Evolutionary conservation across 2,113 vertebrate species (phyloP), one percentile per base, ranked within the genome.

Genomic region (Pontoporia blainvillei): DNA sequence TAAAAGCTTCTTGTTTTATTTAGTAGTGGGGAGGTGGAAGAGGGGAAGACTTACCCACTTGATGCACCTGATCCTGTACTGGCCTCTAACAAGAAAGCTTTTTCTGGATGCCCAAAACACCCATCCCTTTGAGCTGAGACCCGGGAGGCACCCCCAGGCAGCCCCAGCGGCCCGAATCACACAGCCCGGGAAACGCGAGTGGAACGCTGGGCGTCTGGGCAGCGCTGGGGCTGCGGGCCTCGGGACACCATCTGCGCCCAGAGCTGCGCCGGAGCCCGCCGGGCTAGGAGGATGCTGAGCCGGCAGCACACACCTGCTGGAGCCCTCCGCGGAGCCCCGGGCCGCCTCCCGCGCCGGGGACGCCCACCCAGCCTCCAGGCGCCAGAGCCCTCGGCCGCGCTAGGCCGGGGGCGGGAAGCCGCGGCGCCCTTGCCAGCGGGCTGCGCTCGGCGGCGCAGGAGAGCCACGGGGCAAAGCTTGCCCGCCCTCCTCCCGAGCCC

Each of bases 271-370:
- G 39, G 10, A 27, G n/a, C 27, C 66, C 54, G 34, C 44, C 6
- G 36, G 54, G 72, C 90, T 21, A 36, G 64, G 90, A 91, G 64
- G 96, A 94, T 94, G 94, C 94, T 76, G 95, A 29, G 36, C 84
- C 66, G 46, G 52, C 72, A 61, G 36, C 89, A 7, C 95, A 71
- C 97, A 97, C 97, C 97, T 95, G 97, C 96, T 5, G 49, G 91
- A 81, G 75, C 82, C 94, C 49, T 54, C 52, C 52, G 23, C 1
- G 36, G 49, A 13, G 15, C 49, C 83, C 85, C 39, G 0, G 75
- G 85, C 36, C 36, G 57, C 86, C 96, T 31, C 67, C 73, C 17
- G 73, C 84, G n/a, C 86, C n/a, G 84, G 4, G 57, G 36, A 64
- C 93, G 52, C 94, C 94, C 82, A 59, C 91, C 79, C 54, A 18